Conservation (phyloP, 2,113 vertebrate species). For the Pterocles burchelli region DNA sequence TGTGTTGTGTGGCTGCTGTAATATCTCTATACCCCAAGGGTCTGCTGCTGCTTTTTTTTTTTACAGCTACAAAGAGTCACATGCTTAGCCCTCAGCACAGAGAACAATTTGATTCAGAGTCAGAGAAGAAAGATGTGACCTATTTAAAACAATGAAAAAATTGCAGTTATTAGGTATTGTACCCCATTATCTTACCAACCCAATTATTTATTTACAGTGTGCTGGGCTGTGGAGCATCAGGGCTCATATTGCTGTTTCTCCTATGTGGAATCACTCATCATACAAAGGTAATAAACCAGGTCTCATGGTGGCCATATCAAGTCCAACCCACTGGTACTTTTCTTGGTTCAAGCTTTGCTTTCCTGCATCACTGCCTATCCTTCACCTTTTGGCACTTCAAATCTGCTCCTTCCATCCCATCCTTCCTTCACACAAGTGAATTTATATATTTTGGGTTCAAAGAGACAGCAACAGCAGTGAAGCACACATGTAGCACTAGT, state of each 20-base stretch:
- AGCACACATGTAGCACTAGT: neutral
- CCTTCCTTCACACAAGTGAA: neutral
- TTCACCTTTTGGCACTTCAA: neutral
- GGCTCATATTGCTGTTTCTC: neutral
- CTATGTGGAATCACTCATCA: accelerated
- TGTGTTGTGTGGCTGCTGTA: constrained; percentile 50
- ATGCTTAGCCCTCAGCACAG: constrained; percentile 12
- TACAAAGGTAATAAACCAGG: neutral
- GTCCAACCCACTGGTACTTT: neutral
- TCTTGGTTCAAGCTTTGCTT: neutral
- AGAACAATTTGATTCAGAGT: neutral
- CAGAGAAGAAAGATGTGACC: constrained; percentile 27
- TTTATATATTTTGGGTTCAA: neutral
- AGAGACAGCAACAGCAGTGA: neutral
- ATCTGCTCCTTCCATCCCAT: neutral
- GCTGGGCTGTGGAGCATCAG: neutral
- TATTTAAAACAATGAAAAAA: neutral
- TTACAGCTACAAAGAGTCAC: neutral
- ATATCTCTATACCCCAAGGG: constrained; percentile 36
- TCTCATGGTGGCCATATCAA: neutral
- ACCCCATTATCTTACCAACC: neutral
- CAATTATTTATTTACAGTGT: neutral
- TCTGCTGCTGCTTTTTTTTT: constrained; percentile 44
- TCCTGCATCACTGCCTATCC: neutral
- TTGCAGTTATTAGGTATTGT: neutral